Evolutionary conservation across 2,888 invertebrate genomes (phyloP).

Genomic region (Brenthis ino): DNA sequence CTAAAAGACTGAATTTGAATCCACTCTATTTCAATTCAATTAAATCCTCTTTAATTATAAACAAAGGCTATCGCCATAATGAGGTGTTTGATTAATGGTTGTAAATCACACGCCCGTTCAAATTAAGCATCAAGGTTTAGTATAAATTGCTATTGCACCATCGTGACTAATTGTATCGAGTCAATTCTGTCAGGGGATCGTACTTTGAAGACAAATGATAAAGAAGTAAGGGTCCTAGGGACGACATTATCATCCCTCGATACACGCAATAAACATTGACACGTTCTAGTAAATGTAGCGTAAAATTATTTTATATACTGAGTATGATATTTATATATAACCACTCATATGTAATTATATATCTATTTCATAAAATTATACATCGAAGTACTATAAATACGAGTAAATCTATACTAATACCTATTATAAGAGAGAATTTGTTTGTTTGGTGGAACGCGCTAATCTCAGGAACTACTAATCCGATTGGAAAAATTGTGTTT

Average conservation of each 20-base stretch:
- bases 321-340: no score
- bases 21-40: background rate
- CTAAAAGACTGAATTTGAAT: no score
- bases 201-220: slow-evolving; percentile 53
- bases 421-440: no score
- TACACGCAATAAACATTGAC: background rate
- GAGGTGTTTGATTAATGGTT: slow-evolving; percentile 65
- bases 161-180: slow-evolving; percentile 60
- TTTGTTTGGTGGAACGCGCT: no score
- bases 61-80: slow-evolving; percentile 42
- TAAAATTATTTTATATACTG: no score
- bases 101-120: slow-evolving; percentile 54
- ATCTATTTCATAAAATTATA: no score
- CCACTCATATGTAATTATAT: no score
- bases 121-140: slow-evolving; percentile 66
- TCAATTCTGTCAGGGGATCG: slow-evolving; percentile 65
- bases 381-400: no score
- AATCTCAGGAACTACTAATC: no score
- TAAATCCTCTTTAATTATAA: slow-evolving; percentile 6
- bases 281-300: background rate
- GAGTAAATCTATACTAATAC: no score
- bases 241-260: background rate
- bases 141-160: slow-evolving; percentile 59
- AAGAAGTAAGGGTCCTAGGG: slow-evolving; percentile 12
- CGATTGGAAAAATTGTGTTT: no score